These are phyloP conservation scores for Rhodophaea formosa DNA, from an alignment of 2,888 invertebrate species.

Conservation along the genomic window DNA sequence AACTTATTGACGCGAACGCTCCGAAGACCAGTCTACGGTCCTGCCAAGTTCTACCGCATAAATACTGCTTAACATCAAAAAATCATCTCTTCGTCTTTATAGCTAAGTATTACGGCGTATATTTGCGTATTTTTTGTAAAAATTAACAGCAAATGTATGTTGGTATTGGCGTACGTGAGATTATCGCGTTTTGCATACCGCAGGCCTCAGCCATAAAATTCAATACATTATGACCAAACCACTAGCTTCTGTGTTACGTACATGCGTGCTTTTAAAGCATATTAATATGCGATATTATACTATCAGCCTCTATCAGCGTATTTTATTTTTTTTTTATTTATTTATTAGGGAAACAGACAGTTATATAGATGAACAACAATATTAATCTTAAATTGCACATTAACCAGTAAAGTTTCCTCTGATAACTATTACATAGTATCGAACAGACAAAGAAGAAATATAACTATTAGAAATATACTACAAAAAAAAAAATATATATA, in stretches of 20 bases:
- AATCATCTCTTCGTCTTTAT: slow-evolving; percentile 22
- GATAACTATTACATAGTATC: too few relatives aligned
- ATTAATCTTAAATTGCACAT: too few relatives aligned
- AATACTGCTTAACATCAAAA: slow-evolving; percentile 29
- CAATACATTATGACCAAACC: slow-evolving; percentile 67
- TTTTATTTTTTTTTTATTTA: too few relatives aligned
- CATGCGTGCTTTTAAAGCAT: slow-evolving; percentile 54
- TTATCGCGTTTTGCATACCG: slow-evolving; percentile 75
- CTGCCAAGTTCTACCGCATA: slow-evolving; percentile 38
- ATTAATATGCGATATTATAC: slow-evolving; percentile 49
- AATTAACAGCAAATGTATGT: slow-evolving; percentile 43
- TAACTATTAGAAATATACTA: too few relatives aligned
- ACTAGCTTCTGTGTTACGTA: slow-evolving; percentile 71
- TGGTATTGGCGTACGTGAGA: slow-evolving; percentile 56
- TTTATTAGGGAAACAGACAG: too few relatives aligned
- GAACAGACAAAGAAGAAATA: too few relatives aligned
- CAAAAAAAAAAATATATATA: too few relatives aligned
- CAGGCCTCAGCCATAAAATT: slow-evolving; percentile 71
- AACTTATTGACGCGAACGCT: slow-evolving; percentile 55
- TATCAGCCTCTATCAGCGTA: slow-evolving; percentile 31
- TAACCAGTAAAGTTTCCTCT: too few relatives aligned
- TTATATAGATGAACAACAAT: too few relatives aligned
- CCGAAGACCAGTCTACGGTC: slow-evolving; percentile 47
- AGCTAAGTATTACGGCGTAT: slow-evolving; percentile 33
- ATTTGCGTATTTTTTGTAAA: slow-evolving; percentile 30